Evolutionary conservation across 2,888 invertebrate genomes (phyloP).

Genomic region (Lathronympha strigana): DNA sequence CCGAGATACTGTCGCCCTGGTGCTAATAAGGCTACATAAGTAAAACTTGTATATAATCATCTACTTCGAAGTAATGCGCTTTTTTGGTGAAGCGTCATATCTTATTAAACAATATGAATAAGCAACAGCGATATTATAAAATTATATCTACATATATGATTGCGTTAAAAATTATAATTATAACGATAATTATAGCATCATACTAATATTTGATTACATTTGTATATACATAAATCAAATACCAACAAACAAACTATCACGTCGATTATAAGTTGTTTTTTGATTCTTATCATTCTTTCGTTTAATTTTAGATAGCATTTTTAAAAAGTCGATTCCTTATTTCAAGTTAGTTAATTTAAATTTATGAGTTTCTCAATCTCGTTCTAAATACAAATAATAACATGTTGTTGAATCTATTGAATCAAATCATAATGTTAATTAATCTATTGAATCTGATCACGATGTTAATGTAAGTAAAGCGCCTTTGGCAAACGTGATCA

Average conservation of each 20-base stretch:
- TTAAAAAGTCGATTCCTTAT: not conserved
- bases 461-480: too few species aligned
- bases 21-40: too few species aligned
- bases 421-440: too few species aligned
- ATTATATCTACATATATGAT: conserved; percentile 2
- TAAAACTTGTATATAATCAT: too few species aligned
- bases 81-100: conserved; percentile 19
- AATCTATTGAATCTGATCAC: too few species aligned
- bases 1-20: too few species aligned
- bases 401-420: too few species aligned
- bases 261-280: conserved; percentile 3
- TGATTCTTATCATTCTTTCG: not conserved
- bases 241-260: conserved; percentile 17
- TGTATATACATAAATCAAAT: not conserved
- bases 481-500: conserved; percentile 70
- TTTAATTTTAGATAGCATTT: not conserved
- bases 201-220: not conserved
- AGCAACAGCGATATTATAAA: conserved; percentile 49
- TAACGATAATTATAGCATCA: not conserved
- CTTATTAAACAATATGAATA: conserved; percentile 49
- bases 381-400: too few species aligned
- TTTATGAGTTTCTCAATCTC: too few species aligned
- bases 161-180: conserved; percentile 1
- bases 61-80: too few species aligned
- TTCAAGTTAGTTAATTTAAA: too few species aligned